phyloP scores from a whole-genome alignment of 2,888 invertebrate genomes.

The Blera fallax region DNA sequence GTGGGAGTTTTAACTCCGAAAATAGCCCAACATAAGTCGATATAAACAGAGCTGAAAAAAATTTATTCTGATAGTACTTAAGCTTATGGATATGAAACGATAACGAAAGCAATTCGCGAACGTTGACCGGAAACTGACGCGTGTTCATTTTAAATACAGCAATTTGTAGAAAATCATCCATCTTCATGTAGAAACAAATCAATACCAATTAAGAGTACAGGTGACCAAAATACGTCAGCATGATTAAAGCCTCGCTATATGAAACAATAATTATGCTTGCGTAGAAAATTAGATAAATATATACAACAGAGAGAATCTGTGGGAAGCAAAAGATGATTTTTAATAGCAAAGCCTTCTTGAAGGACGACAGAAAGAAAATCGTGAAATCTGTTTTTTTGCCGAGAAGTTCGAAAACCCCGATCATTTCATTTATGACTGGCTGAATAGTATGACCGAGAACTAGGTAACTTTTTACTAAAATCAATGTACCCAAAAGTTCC shows the following conservation, averaged over 20 bases:
- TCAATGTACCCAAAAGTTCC: no score
- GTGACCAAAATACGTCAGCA: background rate
- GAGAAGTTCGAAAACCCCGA: background rate
- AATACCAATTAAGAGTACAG: background rate
- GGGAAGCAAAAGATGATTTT: no score
- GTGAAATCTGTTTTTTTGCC: background rate
- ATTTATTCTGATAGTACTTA: background rate
- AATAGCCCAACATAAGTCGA: background rate
- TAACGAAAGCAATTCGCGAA: background rate
- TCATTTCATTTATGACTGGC: background rate
- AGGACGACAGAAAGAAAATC: background rate
- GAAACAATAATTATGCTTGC: background rate
- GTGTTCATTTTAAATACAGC: background rate
- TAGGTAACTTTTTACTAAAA: background rate
- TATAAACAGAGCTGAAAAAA: background rate
- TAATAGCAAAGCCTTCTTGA: no score
- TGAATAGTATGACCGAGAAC: background rate
- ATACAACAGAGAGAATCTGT: no score
- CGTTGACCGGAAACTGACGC: background rate
- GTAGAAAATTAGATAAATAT: no score
- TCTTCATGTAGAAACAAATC: background rate
- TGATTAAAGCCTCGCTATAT: background rate
- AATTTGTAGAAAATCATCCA: background rate
- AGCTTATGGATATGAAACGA: background rate
- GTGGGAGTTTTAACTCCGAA: no score